Percentiles rank a stretch among this genome's conserved stretches.
phyloP scores from a whole-genome alignment of 2,113 vertebrate genomes.

The Spizaetus ornatus region DNA sequence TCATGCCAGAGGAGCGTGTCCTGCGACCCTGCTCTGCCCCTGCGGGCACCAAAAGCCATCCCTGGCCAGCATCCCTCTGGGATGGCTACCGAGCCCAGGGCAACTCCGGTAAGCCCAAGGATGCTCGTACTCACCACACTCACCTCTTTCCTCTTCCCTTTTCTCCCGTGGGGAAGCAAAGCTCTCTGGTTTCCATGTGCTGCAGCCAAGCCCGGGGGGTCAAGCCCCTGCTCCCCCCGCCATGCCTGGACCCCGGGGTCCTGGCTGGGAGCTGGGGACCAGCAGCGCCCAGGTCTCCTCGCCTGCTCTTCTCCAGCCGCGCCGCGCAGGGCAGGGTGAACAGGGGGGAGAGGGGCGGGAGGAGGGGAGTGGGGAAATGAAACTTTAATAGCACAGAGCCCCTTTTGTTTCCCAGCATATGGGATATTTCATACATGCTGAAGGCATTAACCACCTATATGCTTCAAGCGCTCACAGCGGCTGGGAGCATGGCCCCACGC shows the following conservation, averaged over 20 bases:
- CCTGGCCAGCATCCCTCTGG: neutral
- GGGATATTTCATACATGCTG: slow-evolving; percentile 84
- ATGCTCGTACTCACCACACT: neutral
- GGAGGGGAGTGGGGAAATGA: slow-evolving; percentile 76
- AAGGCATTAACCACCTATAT: slow-evolving; percentile 83
- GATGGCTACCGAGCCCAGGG: neutral
- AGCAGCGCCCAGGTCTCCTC: neutral
- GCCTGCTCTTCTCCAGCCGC: slow-evolving; percentile 48
- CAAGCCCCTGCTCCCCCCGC: neutral
- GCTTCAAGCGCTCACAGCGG: slow-evolving; percentile 63
- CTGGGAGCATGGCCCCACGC: slow-evolving; percentile 55
- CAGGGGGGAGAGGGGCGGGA: slow-evolving; percentile 67
- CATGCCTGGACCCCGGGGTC: neutral
- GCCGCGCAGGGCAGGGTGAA: slow-evolving; percentile 69
- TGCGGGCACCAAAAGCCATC: fast-evolving
- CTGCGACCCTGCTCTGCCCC: neutral
- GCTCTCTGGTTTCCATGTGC: neutral
- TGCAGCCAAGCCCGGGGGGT: neutral
- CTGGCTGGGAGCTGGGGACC: neutral
- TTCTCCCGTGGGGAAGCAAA: neutral
- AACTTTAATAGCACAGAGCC: slow-evolving; percentile 84
- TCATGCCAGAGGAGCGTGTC: fast-evolving
- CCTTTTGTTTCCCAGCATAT: slow-evolving; percentile 83
- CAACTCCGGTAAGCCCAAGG: neutral
- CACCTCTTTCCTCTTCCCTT: neutral